Percentiles rank a stretch among this genome's conserved stretches.
Conservation (phyloP, 2,888 invertebrate genomes). For the Brachycybe producta region DNA sequence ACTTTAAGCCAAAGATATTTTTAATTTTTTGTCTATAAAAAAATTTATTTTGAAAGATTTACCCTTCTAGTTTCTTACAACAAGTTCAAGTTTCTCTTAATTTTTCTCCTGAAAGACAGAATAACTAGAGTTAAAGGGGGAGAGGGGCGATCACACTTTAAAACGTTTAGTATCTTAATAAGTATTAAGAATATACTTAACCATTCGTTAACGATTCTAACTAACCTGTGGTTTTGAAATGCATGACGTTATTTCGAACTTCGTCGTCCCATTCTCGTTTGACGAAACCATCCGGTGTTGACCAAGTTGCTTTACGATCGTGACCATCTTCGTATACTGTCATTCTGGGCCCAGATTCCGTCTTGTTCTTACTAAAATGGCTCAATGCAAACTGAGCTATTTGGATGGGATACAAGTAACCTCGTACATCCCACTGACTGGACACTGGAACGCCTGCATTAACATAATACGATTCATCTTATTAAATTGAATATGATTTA, state of each 20-base stretch:
- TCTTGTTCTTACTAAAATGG: conserved; percentile 89
- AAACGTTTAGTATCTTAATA: too few species aligned
- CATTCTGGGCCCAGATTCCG: conserved; percentile 64
- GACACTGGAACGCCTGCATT: conserved; percentile 64
- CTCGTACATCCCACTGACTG: conserved; percentile 91
- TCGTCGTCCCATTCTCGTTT: conserved; percentile 14
- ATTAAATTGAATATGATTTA: too few species aligned
- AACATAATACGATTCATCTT: background rate
- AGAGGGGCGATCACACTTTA: too few species aligned
- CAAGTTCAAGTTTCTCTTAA: too few species aligned
- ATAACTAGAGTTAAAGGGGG: too few species aligned
- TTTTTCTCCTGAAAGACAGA: too few species aligned
- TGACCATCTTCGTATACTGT: conserved; percentile 64
- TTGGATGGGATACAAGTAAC: conserved; percentile 96
- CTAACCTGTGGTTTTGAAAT: conserved; percentile 19
- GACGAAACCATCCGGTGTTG: conserved; percentile 9
- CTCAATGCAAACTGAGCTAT: conserved; percentile 96
- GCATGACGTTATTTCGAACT: conserved; percentile 13
- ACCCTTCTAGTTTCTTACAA: too few species aligned
- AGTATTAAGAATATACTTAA: too few species aligned
- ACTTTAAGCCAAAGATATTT: too few species aligned
- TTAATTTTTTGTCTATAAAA: too few species aligned
- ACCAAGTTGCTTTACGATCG: conserved; percentile 32
- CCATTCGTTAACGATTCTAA: too few species aligned
- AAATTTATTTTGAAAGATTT: too few species aligned